Evolutionary conservation across 2,888 invertebrate species (phyloP).

Genomic region (Aromia moschata): DNA sequence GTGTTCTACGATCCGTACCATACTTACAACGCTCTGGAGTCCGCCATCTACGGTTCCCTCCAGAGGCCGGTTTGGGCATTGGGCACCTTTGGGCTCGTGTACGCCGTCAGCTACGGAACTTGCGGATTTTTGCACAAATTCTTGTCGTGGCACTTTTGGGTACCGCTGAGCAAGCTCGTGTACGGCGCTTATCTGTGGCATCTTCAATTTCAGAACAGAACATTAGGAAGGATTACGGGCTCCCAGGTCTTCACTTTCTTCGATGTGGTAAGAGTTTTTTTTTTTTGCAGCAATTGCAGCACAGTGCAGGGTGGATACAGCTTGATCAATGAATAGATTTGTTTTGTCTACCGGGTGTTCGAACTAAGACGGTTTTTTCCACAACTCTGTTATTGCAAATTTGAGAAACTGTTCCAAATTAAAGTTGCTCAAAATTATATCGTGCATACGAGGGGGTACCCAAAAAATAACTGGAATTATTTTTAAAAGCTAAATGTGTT

Average conservation of each 20-base stretch:
- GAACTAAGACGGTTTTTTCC: too few relatives aligned
- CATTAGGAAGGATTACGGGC: conserved; percentile 64
- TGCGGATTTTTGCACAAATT: conserved; percentile 57
- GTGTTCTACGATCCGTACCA: conserved; percentile 65
- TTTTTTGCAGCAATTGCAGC: too few relatives aligned
- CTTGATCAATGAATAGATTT: too few relatives aligned
- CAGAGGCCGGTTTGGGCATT: conserved; percentile 68
- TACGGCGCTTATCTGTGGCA: conserved; percentile 60
- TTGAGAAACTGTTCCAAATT: too few relatives aligned
- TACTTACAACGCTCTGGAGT: conserved; percentile 65
- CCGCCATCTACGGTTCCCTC: conserved; percentile 67
- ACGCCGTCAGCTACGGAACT: conserved; percentile 66
- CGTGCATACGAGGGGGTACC: too few relatives aligned
- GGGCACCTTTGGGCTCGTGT: conserved; percentile 64
- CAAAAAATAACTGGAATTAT: too few relatives aligned
- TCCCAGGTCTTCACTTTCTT: conserved; percentile 60
- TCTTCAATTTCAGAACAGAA: conserved; percentile 51
- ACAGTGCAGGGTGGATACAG: too few relatives aligned
- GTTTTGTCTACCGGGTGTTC: too few relatives aligned
- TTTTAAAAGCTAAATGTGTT: too few relatives aligned
- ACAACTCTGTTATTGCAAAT: too few relatives aligned
- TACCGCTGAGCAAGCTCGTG: conserved; percentile 67
- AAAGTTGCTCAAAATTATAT: too few relatives aligned
- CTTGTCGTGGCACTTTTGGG: conserved; percentile 68
- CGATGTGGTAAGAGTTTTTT: conserved; percentile 55